A percentile compares a stretch with the other conserved stretches of the same genome.
Evolutionary conservation across 2,888 invertebrate genomes (phyloP).

Genomic region (Halictus quadricinctus): DNA sequence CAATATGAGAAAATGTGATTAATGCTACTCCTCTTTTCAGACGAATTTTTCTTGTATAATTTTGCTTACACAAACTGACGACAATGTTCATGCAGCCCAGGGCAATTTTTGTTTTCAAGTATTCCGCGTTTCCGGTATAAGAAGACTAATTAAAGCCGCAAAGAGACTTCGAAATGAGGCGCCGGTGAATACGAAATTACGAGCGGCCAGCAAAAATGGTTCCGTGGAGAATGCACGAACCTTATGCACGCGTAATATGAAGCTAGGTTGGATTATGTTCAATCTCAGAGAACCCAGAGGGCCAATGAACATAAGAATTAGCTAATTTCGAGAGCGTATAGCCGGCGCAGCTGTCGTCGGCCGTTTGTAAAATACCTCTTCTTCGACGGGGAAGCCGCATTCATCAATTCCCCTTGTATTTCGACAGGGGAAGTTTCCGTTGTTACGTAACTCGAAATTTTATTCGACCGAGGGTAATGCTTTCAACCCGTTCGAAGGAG

Average conservation of each 20-base stretch:
- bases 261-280: conserved; percentile 20
- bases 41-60: background rate
- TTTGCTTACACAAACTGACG: background rate
- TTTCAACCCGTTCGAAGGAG: background rate
- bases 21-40: too few relatives aligned
- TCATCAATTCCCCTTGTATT: conserved; percentile 31
- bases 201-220: background rate
- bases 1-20: too few relatives aligned
- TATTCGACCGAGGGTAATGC: conserved; percentile 16
- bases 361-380: conserved; percentile 10
- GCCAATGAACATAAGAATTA: conserved; percentile 45
- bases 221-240: background rate
- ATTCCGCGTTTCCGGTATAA: background rate
- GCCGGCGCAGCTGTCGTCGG: conserved; percentile 33
- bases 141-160: background rate
- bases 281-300: conserved; percentile 11
- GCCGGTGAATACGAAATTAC: conserved; percentile 1
- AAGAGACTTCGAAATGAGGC: background rate
- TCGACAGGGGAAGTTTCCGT: background rate
- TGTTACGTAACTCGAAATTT: conserved; percentile 38
- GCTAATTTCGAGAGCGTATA: conserved; percentile 18
- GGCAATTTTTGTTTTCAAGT: background rate
- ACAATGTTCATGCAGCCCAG: background rate
- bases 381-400: background rate
- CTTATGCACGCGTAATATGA: background rate